Conservation (phyloP, 2,888 invertebrate species). For the Heliconius aoede region DNA sequence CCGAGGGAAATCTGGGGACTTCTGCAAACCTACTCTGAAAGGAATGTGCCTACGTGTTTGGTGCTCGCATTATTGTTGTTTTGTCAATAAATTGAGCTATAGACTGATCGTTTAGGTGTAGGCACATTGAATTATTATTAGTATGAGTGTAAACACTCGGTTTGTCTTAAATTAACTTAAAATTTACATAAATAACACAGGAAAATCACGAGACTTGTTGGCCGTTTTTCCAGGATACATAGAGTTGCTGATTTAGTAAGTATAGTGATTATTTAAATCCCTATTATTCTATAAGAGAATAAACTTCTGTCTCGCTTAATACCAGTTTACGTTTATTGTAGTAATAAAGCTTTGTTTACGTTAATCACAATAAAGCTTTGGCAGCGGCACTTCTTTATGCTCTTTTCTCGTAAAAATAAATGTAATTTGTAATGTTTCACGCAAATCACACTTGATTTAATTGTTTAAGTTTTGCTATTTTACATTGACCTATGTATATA, state of each 20-base stretch:
- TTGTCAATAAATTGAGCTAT: background rate
- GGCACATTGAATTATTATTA: no score
- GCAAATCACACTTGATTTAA: no score
- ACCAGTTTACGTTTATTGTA: conserved; percentile 16
- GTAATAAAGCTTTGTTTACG: conserved; percentile 22
- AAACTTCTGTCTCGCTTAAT: conserved; percentile 14
- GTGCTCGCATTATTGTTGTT: conserved; percentile 3
- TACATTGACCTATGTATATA: no score
- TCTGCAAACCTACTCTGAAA: conserved; percentile 18
- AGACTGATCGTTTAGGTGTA: background rate
- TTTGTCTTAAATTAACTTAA: no score
- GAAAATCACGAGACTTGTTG: no score
- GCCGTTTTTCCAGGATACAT: no score
- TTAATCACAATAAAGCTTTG: conserved; percentile 39
- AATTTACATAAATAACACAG: no score
- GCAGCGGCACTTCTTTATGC: conserved; percentile 30
- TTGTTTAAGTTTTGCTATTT: no score
- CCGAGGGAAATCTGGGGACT: conserved; percentile 36
- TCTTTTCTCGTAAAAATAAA: conserved; percentile 31
- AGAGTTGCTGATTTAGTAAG: no score
- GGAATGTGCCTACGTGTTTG: background rate
- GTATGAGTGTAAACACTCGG: no score
- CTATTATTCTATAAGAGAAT: background rate
- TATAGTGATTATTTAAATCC: no score
- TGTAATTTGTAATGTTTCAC: no score